Evolutionary conservation across 1,140 invertebrate genomes (phyloP), one percentile per base, ranked within the genome.

Genomic region (Octopus sinensis): DNA sequence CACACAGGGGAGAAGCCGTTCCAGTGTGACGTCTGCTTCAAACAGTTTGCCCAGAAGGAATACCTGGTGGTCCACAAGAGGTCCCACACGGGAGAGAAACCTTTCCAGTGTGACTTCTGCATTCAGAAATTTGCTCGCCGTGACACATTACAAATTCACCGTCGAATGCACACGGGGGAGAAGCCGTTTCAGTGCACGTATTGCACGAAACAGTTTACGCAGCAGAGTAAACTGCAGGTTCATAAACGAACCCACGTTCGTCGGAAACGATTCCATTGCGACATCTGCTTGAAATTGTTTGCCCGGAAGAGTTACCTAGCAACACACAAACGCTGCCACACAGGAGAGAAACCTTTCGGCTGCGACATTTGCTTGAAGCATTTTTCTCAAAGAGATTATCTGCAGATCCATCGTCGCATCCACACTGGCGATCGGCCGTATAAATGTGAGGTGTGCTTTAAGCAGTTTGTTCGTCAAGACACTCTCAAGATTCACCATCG

Each of bases 31-130:
- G 95, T 96, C 0, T 97, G 96, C 91, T 94, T 94, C 83, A 92
- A 95, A 75, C 94, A 93, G 85, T 96, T 96, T 89, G 96, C 96
- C 90, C 95, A 96, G 90, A 93, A 96, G 62, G 96, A 95, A 75
- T 97, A 97, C 88, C 91, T 98, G 54, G 96, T 97, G 92, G 97
- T 96, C 0, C 96, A 97, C 88, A 92, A 97, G 17, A 91, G 97
- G n/a, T 97, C 96, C 1, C 97, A 98, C 76, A 98, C 96, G 0
- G 96, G 97, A 87, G 96, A 97, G 85, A 98, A 98, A 89, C 97
- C 97, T 0, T 97, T 97, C 91, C 95, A 97, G 86, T 98, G 97
- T 87, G 92, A 94, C 80, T 94, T 94, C 1, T 98, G 97, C 62
- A 79, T 75, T 6, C 82, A 82, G 62, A 68, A 53, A 13, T 86